A percentile compares a stretch with the other conserved stretches of the same genome.
These are phyloP conservation scores for Lathamus discolor DNA, from an alignment of 2,113 vertebrate genomes.

Conservation along the genomic window DNA sequence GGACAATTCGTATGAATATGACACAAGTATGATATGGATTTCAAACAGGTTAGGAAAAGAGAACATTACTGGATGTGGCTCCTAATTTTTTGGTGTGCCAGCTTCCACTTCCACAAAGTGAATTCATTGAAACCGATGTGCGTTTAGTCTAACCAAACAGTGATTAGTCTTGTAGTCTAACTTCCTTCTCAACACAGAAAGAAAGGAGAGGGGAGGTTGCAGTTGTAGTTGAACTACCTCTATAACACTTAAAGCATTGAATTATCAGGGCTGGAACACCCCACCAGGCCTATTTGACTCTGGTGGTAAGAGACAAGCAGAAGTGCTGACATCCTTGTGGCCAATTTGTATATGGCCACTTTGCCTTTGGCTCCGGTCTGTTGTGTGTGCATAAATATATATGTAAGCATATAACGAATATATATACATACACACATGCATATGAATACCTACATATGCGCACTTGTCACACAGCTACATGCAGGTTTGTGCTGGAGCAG, in stretches of 20 bases:
- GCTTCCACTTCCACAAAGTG: background rate
- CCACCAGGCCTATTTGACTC: background rate
- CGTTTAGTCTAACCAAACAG: background rate
- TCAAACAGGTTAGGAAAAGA: background rate
- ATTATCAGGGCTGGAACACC: background rate
- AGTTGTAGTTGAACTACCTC: background rate
- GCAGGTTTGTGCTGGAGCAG: background rate
- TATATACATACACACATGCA: background rate
- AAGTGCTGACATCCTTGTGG: background rate
- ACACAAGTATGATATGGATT: background rate
- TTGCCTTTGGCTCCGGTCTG: background rate
- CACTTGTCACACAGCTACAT: background rate
- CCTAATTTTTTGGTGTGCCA: background rate
- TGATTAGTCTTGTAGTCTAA: background rate
- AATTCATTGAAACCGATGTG: background rate
- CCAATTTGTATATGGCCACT: background rate
- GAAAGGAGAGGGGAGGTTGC: background rate
- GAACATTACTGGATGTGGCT: background rate
- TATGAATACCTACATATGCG: too few species aligned
- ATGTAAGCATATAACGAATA: background rate
- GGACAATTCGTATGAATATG: background rate
- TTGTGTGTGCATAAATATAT: background rate
- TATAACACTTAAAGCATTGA: background rate
- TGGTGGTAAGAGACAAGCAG: background rate
- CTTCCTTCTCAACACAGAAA: background rate